Evolutionary conservation across 2,888 invertebrate genomes (phyloP), one percentile per base, ranked within the genome.

Genomic region (Allolobophora icterica): DNA sequence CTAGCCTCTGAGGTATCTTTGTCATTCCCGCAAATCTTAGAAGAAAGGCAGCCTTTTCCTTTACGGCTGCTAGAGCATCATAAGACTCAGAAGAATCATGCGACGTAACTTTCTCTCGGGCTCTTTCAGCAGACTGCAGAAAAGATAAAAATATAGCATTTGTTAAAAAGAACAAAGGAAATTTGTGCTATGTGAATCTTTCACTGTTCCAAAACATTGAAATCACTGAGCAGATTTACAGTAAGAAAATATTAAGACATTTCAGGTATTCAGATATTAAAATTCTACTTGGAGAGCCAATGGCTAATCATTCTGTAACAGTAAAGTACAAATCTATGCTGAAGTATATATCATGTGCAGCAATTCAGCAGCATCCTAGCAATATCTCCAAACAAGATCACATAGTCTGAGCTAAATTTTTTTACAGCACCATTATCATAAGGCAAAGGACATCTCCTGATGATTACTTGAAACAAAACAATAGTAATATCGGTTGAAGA

Each of bases 11-110:
- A 19, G 35, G 34, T 34, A 87, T 87, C 19, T 87, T 94, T 19
- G 94, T 94, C 42, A 95, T 93, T 15, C 95, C 95, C 89, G 94
- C 94, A 94, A 95, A 95, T 92, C 94, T 94, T 83, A 95, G 92
- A 40, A 95, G 92, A 92, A 93, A 95, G 90, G 93, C 52, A 3
- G 95, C 95, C 92, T 95, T 95, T 90, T 94, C 93, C 89, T 93
- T 94, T 91, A 94, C 94, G 33, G 92, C 84, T 13, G 89, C 90
- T 38, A 94, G 94, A 94, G 93, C 35, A 93, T 93, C 38, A 35
- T 35, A 87, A 24, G 35, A 87, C 24, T 87, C 38, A 15, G 87
- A 35, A 38, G 87, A 34, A 87, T 34, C 38, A 24, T 34, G 87
- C 15, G 34, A 5, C 11, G 34, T 87, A 87, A 34, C 38, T 17